Conservation (phyloP, 2,797 vertebrate genomes). For the Ambastaia sidthimunki region DNA sequence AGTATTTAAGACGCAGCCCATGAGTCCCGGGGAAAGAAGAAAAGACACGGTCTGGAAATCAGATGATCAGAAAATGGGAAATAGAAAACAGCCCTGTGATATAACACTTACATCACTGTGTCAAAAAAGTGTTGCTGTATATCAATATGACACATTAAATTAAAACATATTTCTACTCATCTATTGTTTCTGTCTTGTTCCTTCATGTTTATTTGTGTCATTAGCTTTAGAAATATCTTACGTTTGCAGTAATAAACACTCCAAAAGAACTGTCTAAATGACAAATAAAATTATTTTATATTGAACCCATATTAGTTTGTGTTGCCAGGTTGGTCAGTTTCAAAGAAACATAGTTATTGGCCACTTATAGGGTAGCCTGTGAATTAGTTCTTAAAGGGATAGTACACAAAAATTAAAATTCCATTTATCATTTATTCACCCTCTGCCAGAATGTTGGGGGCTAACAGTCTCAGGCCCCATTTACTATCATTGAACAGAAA, state of each 20-base stretch:
- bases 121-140: slow-evolving; percentile 39
- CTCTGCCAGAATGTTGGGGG: too few relatives aligned
- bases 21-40: background rate
- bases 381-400: too few relatives aligned
- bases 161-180: slow-evolving; percentile 16
- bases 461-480: too few relatives aligned
- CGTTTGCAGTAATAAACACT: too few relatives aligned
- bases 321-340: background rate
- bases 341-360: too few relatives aligned
- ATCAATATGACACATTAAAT: slow-evolving; percentile 33
- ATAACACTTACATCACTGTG: slow-evolving; percentile 38
- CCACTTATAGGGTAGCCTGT: too few relatives aligned
- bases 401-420: too few relatives aligned
- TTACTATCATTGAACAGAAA: too few relatives aligned
- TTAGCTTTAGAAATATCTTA: too few relatives aligned
- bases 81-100: slow-evolving; percentile 45
- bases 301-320: background rate
- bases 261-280: background rate
- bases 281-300: background rate
- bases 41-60: slow-evolving; percentile 13
- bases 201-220: slow-evolving; percentile 1
- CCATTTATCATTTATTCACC: too few relatives aligned
- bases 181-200: slow-evolving; percentile 19
- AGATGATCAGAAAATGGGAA: slow-evolving; percentile 46
- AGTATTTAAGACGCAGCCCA: too few relatives aligned